Conservation (phyloP, 2,888 invertebrate genomes). For the Caenorhabditis sp. region DNA sequence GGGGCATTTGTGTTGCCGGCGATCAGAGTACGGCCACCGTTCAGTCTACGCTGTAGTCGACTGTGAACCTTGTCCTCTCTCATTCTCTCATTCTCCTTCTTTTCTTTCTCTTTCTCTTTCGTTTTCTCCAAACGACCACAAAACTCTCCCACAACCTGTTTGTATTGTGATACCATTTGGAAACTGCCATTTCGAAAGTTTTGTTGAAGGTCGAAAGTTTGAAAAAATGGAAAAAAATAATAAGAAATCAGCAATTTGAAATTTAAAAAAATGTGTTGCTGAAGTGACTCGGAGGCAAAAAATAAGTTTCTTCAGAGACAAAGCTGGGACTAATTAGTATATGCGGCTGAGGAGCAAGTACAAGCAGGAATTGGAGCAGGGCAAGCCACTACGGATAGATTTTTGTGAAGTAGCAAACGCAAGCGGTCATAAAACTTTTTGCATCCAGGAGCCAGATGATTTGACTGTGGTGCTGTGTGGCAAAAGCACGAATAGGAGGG, state of each 20-base stretch:
- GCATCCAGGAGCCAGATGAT: slow-evolving; percentile 43
- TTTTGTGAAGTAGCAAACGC: neutral
- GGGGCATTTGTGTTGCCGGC: slow-evolving; percentile 21
- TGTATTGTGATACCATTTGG: slow-evolving; percentile 11
- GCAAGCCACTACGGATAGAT: neutral
- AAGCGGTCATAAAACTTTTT: slow-evolving; percentile 2
- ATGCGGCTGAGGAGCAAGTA: slow-evolving; percentile 4
- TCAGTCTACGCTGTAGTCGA: slow-evolving; percentile 47
- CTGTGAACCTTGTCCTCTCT: slow-evolving; percentile 47
- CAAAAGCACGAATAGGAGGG: slow-evolving; percentile 18
- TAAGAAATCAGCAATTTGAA: no score
- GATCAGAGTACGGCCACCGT: slow-evolving; percentile 56
- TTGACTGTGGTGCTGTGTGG: neutral
- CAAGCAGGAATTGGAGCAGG: neutral
- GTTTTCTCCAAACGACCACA: neutral
- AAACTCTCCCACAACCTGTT: slow-evolving; percentile 16
- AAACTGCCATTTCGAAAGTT: neutral
- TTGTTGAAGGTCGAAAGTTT: neutral
- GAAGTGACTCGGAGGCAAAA: neutral
- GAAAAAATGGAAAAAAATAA: no score
- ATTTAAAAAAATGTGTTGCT: neutral
- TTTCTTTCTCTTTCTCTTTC: slow-evolving; percentile 1
- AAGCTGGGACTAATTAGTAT: slow-evolving; percentile 36
- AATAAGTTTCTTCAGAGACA: slow-evolving; percentile 6
- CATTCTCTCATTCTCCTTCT: neutral